Percentiles rank a stretch among this genome's conserved stretches.
Conservation (phyloP, 2,888 invertebrate genomes). For the Malachius bipustulatus region DNA sequence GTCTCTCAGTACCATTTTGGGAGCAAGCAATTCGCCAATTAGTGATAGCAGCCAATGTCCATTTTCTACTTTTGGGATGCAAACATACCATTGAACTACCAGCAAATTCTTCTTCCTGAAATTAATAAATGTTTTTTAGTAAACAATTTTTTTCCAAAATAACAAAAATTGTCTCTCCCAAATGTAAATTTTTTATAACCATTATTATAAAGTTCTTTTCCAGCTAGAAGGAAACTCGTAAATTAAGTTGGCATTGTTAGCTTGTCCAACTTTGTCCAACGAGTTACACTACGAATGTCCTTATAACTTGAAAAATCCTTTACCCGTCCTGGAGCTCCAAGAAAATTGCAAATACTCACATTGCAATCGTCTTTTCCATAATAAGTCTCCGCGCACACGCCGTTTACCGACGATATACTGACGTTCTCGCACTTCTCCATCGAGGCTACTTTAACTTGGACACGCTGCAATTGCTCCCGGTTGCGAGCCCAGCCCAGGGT, state of each 20-base stretch:
- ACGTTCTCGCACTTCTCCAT: conserved; percentile 79
- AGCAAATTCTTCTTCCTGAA: conserved; percentile 76
- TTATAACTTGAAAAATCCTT: no score
- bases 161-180: no score
- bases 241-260: no score
- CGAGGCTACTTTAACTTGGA: conserved; percentile 61
- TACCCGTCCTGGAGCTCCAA: no score
- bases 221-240: no score
- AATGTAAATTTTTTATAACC: no score
- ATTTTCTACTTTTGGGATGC: conserved; percentile 54
- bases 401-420: conserved; percentile 72
- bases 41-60: conserved; percentile 70
- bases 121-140: no score
- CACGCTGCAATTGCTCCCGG: conserved; percentile 68
- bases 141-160: no score
- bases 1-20: conserved; percentile 62
- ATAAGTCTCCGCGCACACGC: conserved; percentile 70
- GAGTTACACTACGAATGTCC: no score
- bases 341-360: conserved; percentile 60
- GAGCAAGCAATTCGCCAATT: conserved; percentile 81
- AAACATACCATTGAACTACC: conserved; percentile 79
- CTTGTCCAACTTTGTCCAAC: no score
- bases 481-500: conserved; percentile 79
- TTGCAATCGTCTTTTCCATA: conserved; percentile 72
- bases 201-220: no score